Evolutionary conservation across 2,797 vertebrate genomes (phyloP), one percentile per base, ranked within the genome.

Genomic region (Hybognathus amarus): DNA sequence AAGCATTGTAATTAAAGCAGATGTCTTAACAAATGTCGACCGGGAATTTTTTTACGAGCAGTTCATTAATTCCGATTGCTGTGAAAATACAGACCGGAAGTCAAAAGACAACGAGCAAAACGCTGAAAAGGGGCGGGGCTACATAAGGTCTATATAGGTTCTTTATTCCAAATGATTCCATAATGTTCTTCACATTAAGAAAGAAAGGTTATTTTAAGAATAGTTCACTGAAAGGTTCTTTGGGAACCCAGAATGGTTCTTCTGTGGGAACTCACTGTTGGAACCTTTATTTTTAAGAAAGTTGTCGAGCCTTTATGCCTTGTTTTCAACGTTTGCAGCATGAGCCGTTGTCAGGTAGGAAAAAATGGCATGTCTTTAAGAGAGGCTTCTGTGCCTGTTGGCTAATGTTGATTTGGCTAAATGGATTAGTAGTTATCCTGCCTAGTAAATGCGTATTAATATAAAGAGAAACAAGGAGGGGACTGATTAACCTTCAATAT

Each of bases 341-440:
- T 64, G 33, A 52, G 33, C 6, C 17, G 64, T 11, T 42, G 40
- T 42, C 40, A 42, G 42, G 42, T 15, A n/a, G n/a, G n/a, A n/a
- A n/a, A n/a, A n/a, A n/a, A 20, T 20, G 12, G 2, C 64, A 88
- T 81, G 73, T 76, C 85, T 87, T 90, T 88, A 87, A 81, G 83
- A 40, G 74, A 88, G 88, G 79, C 69, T 71, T 59, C 80, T 81
- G 85, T 70, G 84, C 54, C 82, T 38, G 85, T 85, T 52, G 84
- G 30, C 76, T 71, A 92, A 91, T 93, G 83, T 22, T 90, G 93
- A 94, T 95, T 94, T 93, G 30, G 82, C 40, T 93, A 90, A 95
- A 93, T 90, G 92, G 93, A 94, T 95, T 89, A 92, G 85, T 87
- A 83, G 84, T 81, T n/a, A 87, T 91, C 90, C 92, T 90, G 90